Evolutionary conservation across 2,888 invertebrate species (phyloP).

Genomic region (Mesochorus sp.): DNA sequence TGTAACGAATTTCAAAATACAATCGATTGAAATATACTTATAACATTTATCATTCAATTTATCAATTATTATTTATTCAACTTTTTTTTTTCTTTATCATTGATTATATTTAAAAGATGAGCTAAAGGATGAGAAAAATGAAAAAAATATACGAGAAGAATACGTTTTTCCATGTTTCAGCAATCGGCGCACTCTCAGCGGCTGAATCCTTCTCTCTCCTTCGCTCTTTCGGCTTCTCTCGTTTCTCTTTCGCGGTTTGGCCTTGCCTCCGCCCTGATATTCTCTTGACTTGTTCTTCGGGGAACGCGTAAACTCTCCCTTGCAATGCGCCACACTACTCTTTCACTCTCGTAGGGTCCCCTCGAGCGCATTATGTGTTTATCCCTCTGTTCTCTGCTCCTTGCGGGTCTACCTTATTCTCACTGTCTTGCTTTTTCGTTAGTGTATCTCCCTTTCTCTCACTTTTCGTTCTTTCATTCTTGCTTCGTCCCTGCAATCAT

Average conservation of each 20-base stretch:
- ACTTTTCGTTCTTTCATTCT: conserved; percentile 6
- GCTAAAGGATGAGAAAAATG: conserved; percentile 1
- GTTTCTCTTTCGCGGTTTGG: conserved; percentile 64
- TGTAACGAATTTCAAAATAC: too few species aligned
- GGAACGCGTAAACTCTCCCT: conserved; percentile 76
- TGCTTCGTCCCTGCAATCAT: conserved; percentile 43
- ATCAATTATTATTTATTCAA: too few species aligned
- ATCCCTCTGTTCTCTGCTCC: conserved; percentile 70
- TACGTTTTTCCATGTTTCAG: conserved; percentile 73
- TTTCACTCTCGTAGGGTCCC: conserved; percentile 61
- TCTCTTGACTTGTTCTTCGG: conserved; percentile 70
- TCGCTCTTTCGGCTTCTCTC: conserved; percentile 15
- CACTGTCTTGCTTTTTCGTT: conserved; percentile 32
- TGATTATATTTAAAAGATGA: too few species aligned
- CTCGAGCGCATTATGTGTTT: conserved; percentile 77
- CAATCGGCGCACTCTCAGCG: conserved; percentile 55
- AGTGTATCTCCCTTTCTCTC: conserved; percentile 17
- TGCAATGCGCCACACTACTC: conserved; percentile 48
- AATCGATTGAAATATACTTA: too few species aligned
- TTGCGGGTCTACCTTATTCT: conserved; percentile 63
- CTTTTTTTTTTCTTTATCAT: too few species aligned
- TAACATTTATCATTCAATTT: too few species aligned
- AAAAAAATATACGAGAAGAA: conserved; percentile 38
- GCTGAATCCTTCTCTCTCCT: not conserved
- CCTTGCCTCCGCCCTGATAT: conserved; percentile 46